phyloP scores from a whole-genome alignment of 2,113 vertebrate species.

The Ibidorhyncha struthersii region DNA sequence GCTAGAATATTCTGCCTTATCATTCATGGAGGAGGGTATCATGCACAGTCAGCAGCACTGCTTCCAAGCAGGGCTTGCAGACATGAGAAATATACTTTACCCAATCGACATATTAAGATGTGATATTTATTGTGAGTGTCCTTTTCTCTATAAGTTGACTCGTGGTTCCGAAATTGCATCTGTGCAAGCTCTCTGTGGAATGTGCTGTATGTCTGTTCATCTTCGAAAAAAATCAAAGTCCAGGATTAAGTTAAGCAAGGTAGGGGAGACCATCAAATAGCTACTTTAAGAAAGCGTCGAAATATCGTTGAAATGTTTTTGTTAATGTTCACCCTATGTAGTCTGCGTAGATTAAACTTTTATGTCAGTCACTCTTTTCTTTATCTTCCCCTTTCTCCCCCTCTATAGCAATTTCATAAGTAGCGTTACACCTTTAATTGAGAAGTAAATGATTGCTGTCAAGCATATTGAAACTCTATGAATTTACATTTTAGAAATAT shows the following conservation, averaged over 20 bases:
- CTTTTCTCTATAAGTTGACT: neutral
- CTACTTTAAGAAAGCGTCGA: neutral
- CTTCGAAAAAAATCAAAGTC: neutral
- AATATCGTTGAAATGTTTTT: neutral
- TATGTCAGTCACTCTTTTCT: neutral
- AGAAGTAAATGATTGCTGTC: neutral
- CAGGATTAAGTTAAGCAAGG: neutral
- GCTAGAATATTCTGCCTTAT: neutral
- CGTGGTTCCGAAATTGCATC: neutral
- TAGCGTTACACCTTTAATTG: neutral
- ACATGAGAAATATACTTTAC: neutral
- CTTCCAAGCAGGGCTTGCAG: neutral
- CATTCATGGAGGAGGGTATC: neutral
- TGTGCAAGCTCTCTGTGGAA: neutral
- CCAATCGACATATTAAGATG: rapidly evolving
- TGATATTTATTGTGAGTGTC: neutral
- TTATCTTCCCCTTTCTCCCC: neutral
- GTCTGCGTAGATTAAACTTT: neutral
- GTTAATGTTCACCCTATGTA: neutral
- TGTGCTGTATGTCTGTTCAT: neutral
- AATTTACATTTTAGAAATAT: neutral
- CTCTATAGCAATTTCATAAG: neutral
- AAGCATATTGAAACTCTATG: neutral
- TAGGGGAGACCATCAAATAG: neutral
- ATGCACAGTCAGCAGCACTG: neutral